Conservation (phyloP, 2,888 invertebrate species). For the Salticus scenicus region DNA sequence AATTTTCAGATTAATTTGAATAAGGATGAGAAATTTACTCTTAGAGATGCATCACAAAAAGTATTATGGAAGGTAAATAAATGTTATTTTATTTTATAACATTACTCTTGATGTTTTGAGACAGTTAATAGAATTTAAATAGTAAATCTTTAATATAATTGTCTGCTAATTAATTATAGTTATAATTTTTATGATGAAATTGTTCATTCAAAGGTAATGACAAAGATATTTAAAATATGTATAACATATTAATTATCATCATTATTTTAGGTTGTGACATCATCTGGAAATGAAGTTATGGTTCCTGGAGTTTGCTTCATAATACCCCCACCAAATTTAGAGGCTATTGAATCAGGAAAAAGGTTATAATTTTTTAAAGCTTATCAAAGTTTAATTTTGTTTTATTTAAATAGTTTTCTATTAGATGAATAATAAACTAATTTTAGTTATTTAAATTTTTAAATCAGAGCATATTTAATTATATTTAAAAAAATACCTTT, state of each 20-base stretch:
- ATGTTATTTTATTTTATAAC: neutral
- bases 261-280: constrained; percentile 81
- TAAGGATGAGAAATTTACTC: constrained; percentile 91
- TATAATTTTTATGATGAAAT: too few species aligned
- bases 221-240: too few species aligned
- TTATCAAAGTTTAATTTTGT: neutral
- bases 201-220: too few species aligned
- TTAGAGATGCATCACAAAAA: constrained; percentile 94
- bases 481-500: too few species aligned
- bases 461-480: too few species aligned
- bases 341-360: constrained; percentile 89
- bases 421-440: neutral
- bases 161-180: too few species aligned
- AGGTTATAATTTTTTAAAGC: constrained; percentile 74
- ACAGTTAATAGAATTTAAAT: too few species aligned
- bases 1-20: constrained; percentile 84
- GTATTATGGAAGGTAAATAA: constrained; percentile 87
- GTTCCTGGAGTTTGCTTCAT: constrained; percentile 95
- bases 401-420: neutral
- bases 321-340: constrained; percentile 95
- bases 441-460: too few species aligned
- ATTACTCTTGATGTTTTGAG: too few species aligned
- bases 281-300: constrained; percentile 89
- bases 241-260: too few species aligned
- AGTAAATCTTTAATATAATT: too few species aligned